Evolutionary conservation across 2,888 invertebrate species (phyloP), one percentile per base, ranked within the genome.

Genomic region (Epinotia nisella): DNA sequence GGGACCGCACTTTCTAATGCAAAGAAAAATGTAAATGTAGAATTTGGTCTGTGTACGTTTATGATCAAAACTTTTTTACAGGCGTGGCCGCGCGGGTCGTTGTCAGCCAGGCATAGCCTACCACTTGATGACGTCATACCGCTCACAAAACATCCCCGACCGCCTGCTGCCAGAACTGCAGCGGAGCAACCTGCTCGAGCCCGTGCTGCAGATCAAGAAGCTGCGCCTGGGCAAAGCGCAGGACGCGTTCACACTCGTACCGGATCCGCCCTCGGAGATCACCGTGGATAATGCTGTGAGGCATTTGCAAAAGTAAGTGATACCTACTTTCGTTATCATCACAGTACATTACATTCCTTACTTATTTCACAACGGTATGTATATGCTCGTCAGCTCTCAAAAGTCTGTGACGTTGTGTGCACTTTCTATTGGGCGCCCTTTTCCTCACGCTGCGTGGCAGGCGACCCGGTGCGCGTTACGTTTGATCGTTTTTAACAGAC

Each of bases 81-180:
- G 94, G 70, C 92, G 95, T 29, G 99, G 99, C 0, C 94, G 98
- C 73, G 98, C 98, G 15, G 99, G 99, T 13, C 95, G 98, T 74
- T 98, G 98, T 1, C 96, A 96, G 84, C 95, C 97, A 0, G 99
- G 99, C 1, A 91, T 96, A 74, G 98, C 98, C 84, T 99, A 96
- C 85, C 98, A 98, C 87, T 87, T 99, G 24, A 96, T 96, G 82
- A 95, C 96, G 7, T 90, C 95, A 79, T 95, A 94, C 55, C 95
- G 98, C 13, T 96, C 96, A 75, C 82, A 86, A 51, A 82, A 86
- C 0, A 93, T 98, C 69, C 93, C 94, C 0, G 93, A 95, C 29
- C 96, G 96, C 76, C 95, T 96, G 1, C 90, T 95, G 58, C 98
- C 99, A 0, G 99, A 99, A 91, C 95, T 99, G 81, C 92, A 97